phyloP scores from a whole-genome alignment of 2,888 invertebrate genomes.

The Troides aeacus region DNA sequence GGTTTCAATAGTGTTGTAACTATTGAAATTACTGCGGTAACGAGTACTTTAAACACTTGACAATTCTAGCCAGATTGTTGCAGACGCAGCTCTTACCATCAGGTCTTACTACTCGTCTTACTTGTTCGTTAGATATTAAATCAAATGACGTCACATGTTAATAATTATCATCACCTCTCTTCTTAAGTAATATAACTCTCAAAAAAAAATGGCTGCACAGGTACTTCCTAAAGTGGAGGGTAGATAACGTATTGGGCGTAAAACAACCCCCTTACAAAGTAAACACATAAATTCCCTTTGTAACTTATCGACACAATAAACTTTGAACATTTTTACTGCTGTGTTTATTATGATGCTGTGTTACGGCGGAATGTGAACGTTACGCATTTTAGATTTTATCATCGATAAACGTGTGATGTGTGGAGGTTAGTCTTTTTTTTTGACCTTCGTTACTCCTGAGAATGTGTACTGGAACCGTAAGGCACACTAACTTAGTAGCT shows the following conservation, averaged over 20 bases:
- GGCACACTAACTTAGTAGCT: no score
- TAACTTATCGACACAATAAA: constrained; percentile 29
- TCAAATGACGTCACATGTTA: no score
- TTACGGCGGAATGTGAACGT: constrained; percentile 28
- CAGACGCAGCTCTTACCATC: no score
- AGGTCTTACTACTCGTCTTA: no score
- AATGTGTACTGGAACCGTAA: not conserved
- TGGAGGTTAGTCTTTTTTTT: constrained; percentile 4
- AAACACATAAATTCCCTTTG: constrained; percentile 29
- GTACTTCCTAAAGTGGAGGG: constrained; percentile 4
- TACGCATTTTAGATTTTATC: constrained; percentile 27
- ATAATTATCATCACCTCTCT: no score
- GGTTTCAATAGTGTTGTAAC: no score
- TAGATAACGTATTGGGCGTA: not conserved
- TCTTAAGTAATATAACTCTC: no score
- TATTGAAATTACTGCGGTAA: no score
- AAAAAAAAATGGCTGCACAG: no score
- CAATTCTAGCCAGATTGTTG: no score
- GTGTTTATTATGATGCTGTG: constrained; percentile 38
- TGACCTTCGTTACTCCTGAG: not conserved
- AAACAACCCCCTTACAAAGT: constrained; percentile 17
- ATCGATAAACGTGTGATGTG: constrained; percentile 26
- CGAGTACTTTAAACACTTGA: no score
- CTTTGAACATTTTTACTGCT: constrained; percentile 34
- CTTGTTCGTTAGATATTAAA: no score